A percentile compares a stretch with the other conserved stretches of the same genome.
Evolutionary conservation across 2,888 invertebrate species (phyloP).

Genomic region (Harpalus rufipes): DNA sequence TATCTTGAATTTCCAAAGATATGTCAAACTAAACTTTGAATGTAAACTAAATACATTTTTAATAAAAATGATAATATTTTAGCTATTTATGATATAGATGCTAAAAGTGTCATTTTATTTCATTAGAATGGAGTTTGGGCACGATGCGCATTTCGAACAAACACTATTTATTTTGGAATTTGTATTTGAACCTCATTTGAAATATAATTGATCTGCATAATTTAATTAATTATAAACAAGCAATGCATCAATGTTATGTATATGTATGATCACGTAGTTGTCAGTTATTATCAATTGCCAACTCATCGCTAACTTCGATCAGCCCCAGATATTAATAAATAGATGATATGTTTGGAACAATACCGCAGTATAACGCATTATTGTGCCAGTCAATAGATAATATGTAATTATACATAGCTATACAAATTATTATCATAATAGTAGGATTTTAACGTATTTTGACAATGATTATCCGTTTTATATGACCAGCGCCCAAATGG

Average conservation of each 20-base stretch:
- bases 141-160: no score
- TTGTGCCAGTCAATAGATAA: conserved; percentile 24
- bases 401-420: conserved; percentile 7
- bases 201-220: conserved; percentile 27
- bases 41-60: no score
- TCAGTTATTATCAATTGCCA: conserved; percentile 24
- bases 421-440: conserved; percentile 34
- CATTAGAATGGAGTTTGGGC: no score
- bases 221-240: conserved; percentile 35
- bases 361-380: conserved; percentile 16
- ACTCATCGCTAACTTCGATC: conserved; percentile 27
- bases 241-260: conserved; percentile 23
- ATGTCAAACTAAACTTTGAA: no score
- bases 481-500: conserved; percentile 10
- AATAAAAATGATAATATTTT: no score
- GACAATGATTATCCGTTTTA: conserved; percentile 6
- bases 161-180: no score
- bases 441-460: conserved; percentile 1
- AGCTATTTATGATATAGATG: no score
- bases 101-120: no score
- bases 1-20: no score
- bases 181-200: not conserved
- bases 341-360: conserved; percentile 23
- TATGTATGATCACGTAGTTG: conserved; percentile 21
- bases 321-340: conserved; percentile 16